Percentiles rank a stretch among this genome's conserved stretches.
Evolutionary conservation across 2,888 invertebrate species (phyloP).

Genomic region (Hylaea fasciaria): DNA sequence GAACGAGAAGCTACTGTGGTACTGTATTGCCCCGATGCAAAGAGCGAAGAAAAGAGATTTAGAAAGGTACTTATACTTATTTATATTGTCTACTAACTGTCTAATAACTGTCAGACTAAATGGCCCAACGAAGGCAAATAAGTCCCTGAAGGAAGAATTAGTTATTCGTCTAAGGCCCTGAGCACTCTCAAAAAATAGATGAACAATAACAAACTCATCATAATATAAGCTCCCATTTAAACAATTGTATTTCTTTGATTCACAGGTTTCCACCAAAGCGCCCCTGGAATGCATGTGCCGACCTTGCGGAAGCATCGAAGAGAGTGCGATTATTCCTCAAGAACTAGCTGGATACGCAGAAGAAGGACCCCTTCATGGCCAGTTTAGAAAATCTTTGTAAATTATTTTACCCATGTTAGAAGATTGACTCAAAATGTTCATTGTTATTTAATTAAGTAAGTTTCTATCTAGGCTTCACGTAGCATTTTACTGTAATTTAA

Average conservation of each 20-base stretch:
- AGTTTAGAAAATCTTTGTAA: conserved; percentile 88
- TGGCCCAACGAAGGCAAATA: too few relatives aligned
- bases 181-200: too few relatives aligned
- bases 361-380: conserved; percentile 91
- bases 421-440: not conserved
- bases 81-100: too few relatives aligned
- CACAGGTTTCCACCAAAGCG: conserved; percentile 94
- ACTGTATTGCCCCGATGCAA: conserved; percentile 94
- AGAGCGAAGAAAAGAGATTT: conserved; percentile 93
- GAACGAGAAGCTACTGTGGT: conserved; percentile 96
- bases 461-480: too few relatives aligned
- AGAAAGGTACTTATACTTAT: conserved; percentile 87
- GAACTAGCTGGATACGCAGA: conserved; percentile 95
- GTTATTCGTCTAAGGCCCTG: too few relatives aligned
- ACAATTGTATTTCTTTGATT: not conserved
- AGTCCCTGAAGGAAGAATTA: too few relatives aligned
- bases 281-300: conserved; percentile 97
- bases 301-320: conserved; percentile 95
- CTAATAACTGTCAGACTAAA: not conserved
- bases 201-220: too few relatives aligned
- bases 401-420: not conserved
- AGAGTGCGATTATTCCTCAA: conserved; percentile 94
- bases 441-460: not conserved
- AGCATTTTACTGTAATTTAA: not conserved
- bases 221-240: not conserved